These are phyloP conservation scores for Rostratula benghalensis DNA, from an alignment of 2,113 vertebrate genomes.

Conservation along the genomic window DNA sequence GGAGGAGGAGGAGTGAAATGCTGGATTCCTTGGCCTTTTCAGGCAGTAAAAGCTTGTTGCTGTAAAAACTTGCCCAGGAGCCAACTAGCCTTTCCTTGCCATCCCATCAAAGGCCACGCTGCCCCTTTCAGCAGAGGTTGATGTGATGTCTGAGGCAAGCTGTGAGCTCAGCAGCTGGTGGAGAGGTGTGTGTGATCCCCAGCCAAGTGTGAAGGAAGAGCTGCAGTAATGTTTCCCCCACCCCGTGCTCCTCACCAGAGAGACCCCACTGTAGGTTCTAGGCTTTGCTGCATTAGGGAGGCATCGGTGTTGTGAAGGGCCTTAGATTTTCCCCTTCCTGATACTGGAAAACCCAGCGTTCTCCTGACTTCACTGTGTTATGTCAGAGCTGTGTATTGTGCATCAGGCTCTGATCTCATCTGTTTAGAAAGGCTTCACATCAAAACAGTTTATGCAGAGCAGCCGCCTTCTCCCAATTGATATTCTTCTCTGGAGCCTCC, in stretches of 20 bases:
- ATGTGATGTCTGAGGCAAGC: background rate
- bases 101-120: background rate
- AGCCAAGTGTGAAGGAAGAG: background rate
- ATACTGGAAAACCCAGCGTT: background rate
- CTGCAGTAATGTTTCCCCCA: background rate
- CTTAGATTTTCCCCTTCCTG: accelerated
- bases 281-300: background rate
- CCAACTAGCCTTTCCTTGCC: background rate
- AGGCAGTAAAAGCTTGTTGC: background rate
- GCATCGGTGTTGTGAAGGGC: background rate
- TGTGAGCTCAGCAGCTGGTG: background rate
- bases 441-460: background rate
- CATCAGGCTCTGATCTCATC: background rate
- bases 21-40: background rate
- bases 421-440: background rate
- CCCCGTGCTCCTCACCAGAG: background rate
- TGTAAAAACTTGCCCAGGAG: background rate
- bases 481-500: background rate
- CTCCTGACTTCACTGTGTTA: accelerated
- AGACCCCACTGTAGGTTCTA: background rate
- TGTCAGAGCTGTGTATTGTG: background rate
- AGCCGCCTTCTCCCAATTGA: background rate
- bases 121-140: background rate
- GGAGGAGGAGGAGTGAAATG: background rate
- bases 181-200: background rate